Evolutionary conservation across 2,113 vertebrate genomes (phyloP).

Genomic region (Progne subis): DNA sequence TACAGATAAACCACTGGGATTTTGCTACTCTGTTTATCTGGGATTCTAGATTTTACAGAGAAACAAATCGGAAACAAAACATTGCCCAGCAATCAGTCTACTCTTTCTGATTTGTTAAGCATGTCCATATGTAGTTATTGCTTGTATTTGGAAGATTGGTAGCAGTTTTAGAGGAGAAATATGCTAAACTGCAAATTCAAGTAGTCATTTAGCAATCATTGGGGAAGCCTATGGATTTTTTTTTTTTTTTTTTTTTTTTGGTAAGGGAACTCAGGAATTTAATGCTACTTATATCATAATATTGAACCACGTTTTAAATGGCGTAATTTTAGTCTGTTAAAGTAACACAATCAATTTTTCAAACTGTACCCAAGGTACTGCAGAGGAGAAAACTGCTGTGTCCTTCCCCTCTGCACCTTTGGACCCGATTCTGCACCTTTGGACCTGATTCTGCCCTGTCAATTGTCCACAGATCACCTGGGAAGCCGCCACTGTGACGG

Average conservation of each 20-base stretch:
- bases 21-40: not conserved
- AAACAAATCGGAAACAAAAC: slow-evolving; percentile 45
- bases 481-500: fast-evolving
- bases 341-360: not conserved
- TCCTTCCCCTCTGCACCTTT: not conserved
- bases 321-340: not conserved
- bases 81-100: slow-evolving; percentile 22
- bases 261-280: not conserved
- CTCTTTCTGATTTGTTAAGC: slow-evolving; percentile 43
- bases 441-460: not conserved
- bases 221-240: not conserved
- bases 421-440: not conserved
- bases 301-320: not conserved
- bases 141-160: slow-evolving; percentile 16
- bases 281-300: not conserved
- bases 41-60: not conserved
- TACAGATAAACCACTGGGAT: slow-evolving; percentile 17
- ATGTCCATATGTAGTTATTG: slow-evolving; percentile 16
- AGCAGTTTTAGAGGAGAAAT: slow-evolving; percentile 31
- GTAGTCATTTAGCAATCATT: not conserved
- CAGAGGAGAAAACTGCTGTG: not conserved
- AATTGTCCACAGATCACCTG: not conserved
- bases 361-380: not conserved
- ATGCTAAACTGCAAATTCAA: slow-evolving; percentile 4
- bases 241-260: not conserved